phyloP scores from a whole-genome alignment of 2,797 vertebrate genomes.

The Tenualosa ilisha region DNA sequence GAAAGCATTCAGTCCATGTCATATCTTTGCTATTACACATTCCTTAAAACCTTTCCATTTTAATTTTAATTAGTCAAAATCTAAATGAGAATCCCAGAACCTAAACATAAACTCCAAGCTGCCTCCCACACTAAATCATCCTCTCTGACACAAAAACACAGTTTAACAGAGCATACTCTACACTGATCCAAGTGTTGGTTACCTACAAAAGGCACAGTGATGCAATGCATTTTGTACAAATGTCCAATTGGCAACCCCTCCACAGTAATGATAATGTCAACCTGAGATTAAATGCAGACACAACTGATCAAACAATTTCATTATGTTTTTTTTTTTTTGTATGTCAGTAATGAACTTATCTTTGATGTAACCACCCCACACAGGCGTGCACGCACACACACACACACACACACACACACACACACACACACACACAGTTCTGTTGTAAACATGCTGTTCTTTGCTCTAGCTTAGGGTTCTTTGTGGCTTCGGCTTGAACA shows the following conservation, averaged over 20 bases:
- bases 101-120: background rate
- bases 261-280: background rate
- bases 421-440: background rate
- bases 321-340: background rate
- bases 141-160: background rate
- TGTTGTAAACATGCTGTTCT: background rate
- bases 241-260: background rate
- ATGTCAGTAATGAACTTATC: background rate
- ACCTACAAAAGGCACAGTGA: background rate
- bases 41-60: background rate
- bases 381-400: background rate
- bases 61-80: background rate
- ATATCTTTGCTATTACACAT: too few relatives aligned
- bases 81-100: background rate
- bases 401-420: background rate
- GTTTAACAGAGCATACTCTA: too few relatives aligned
- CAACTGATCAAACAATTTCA: constrained; percentile 15
- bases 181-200: too few relatives aligned
- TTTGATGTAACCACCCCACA: background rate
- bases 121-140: background rate
- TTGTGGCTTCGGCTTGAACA: background rate
- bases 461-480: background rate
- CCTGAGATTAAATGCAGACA: background rate
- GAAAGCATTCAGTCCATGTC: too few relatives aligned
- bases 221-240: background rate